A percentile compares a stretch with the other conserved stretches of the same genome.
Evolutionary conservation across 2,888 invertebrate species (phyloP).

Genomic region (Mesorhabditis spiculigera): DNA sequence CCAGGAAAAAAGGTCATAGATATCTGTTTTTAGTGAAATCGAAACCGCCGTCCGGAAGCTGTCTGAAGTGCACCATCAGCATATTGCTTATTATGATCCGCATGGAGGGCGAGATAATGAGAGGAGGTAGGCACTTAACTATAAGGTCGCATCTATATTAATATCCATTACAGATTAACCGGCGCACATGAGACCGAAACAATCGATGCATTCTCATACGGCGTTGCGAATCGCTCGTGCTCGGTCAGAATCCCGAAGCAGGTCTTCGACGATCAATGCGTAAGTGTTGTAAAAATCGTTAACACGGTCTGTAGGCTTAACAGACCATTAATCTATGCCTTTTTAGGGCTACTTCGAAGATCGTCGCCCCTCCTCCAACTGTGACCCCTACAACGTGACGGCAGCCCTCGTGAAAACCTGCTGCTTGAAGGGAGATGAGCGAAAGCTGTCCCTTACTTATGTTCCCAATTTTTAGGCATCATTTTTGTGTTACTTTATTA

Average conservation of each 20-base stretch:
- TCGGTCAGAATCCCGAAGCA: conserved; percentile 89
- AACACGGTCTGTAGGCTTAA: conserved; percentile 63
- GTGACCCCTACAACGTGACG: conserved; percentile 47
- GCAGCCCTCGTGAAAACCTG: conserved; percentile 40
- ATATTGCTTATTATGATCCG: conserved; percentile 90
- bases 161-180: conserved; percentile 71
- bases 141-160: background rate
- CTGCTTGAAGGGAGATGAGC: conserved; percentile 36
- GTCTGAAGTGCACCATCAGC: conserved; percentile 82
- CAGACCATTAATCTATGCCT: background rate
- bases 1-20: too few species aligned
- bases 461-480: conserved; percentile 34
- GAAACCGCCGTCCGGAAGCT: conserved; percentile 90
- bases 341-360: conserved; percentile 51
- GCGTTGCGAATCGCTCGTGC: conserved; percentile 66
- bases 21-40: conserved; percentile 67
- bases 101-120: conserved; percentile 66
- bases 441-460: conserved; percentile 35
- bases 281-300: conserved; percentile 66
- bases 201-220: conserved; percentile 83
- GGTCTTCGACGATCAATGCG: conserved; percentile 62
- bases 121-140: conserved; percentile 68
- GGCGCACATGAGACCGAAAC: conserved; percentile 92
- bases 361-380: conserved; percentile 48
- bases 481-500: conserved; percentile 9